phyloP scores from a whole-genome alignment of 2,113 vertebrate genomes.

The Hiodon tergisus region DNA sequence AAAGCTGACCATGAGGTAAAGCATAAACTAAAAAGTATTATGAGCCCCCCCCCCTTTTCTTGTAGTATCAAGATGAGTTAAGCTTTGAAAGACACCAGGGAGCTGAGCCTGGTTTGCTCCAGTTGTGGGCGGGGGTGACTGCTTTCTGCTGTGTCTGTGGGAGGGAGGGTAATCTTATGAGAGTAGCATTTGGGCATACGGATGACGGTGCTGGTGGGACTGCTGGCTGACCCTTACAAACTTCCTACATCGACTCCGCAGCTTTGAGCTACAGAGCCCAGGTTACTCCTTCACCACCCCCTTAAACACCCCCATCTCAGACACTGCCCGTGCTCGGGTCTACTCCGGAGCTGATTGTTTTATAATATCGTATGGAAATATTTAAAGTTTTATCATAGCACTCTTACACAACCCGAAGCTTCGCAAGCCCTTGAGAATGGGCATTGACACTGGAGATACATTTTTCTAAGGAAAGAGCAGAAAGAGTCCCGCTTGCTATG shows the following conservation, averaged over 20 bases:
- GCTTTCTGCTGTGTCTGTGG: slow-evolving; percentile 1
- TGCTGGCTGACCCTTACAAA: slow-evolving; percentile 33
- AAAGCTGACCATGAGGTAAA: neutral
- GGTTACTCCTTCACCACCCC: slow-evolving; percentile 24
- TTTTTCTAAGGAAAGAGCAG: neutral
- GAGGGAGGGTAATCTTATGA: slow-evolving; percentile 20
- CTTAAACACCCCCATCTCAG: slow-evolving; percentile 27
- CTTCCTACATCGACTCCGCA: slow-evolving; percentile 29
- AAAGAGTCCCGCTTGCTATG: neutral
- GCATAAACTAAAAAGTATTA: neutral
- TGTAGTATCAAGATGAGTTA: neutral
- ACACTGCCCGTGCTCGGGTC: slow-evolving; percentile 22
- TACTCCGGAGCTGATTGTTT: slow-evolving; percentile 16
- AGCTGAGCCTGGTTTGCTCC: neutral
- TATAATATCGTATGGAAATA: slow-evolving; percentile 26
- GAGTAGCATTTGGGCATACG: slow-evolving; percentile 15
- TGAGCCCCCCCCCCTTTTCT: neutral
- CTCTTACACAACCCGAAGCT: slow-evolving; percentile 6
- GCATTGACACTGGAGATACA: neutral
- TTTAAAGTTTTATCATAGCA: neutral
- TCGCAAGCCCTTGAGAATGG: neutral
- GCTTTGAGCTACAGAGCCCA: slow-evolving; percentile 29
- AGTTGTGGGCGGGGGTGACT: slow-evolving; percentile 25
- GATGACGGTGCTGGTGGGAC: slow-evolving; percentile 31
- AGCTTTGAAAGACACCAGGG: neutral